Conservation (phyloP, 1,140 invertebrate species). For the Drosophila repleta region DNA sequence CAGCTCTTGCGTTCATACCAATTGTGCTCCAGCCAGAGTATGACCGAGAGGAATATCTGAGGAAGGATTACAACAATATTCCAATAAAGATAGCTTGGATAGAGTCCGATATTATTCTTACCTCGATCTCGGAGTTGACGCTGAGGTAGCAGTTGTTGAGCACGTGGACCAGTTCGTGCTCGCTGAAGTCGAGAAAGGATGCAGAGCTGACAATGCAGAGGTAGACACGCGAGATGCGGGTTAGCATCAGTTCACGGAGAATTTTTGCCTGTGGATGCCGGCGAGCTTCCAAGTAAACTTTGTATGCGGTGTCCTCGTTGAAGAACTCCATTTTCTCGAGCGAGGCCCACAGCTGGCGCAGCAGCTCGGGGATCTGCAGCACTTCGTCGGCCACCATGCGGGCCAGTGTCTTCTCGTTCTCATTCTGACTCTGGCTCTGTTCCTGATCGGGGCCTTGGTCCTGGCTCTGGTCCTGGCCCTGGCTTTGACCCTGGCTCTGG, state of each 20-base stretch:
- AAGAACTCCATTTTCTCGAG: slow-evolving; percentile 69
- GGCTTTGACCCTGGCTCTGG: not conserved
- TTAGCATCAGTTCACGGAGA: slow-evolving; percentile 59
- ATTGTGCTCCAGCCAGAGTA: slow-evolving; percentile 68
- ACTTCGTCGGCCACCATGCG: slow-evolving; percentile 54
- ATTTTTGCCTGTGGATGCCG: slow-evolving; percentile 56
- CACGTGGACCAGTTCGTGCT: slow-evolving; percentile 52
- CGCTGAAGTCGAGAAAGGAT: slow-evolving; percentile 58
- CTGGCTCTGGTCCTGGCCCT: no score
- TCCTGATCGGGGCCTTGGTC: no score
- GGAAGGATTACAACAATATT: not conserved
- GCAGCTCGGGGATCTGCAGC: slow-evolving; percentile 50
- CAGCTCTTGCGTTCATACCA: slow-evolving; percentile 50
- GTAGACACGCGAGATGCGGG: slow-evolving; percentile 64
- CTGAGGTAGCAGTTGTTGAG: slow-evolving; percentile 62
- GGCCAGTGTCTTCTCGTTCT: slow-evolving; percentile 30
- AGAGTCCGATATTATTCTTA: not conserved
- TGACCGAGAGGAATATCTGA: slow-evolving; percentile 60
- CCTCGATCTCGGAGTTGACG: slow-evolving; percentile 67
- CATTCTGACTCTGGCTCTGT: not conserved
- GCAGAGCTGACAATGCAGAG: slow-evolving; percentile 62
- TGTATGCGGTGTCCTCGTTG: slow-evolving; percentile 64
- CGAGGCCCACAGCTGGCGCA: slow-evolving; percentile 59
- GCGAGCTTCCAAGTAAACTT: slow-evolving; percentile 60
- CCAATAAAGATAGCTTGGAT: not conserved